Evolutionary conservation across 1,140 invertebrate species (phyloP).

Genomic region (Caligus rogercresseyi): DNA sequence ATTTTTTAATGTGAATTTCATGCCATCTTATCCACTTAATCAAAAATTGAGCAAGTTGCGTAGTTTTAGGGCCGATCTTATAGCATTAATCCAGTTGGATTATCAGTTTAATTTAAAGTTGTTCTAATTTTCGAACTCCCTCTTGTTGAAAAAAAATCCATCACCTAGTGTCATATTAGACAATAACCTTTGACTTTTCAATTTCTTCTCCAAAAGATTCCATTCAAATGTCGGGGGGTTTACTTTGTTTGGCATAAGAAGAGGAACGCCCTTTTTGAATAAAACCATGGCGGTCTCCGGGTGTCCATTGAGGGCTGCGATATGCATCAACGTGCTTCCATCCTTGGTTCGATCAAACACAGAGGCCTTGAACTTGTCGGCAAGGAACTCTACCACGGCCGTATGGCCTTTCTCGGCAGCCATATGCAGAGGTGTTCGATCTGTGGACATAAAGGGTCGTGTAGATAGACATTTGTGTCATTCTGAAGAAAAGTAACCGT

Average conservation of each 20-base stretch:
- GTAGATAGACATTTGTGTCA: conserved; percentile 21
- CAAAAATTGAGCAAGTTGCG: no score
- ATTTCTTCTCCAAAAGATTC: no score
- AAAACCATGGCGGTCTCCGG: conserved; percentile 87
- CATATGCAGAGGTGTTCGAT: conserved; percentile 87
- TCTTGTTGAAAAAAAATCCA: no score
- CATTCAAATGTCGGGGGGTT: not conserved
- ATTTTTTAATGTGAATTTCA: no score
- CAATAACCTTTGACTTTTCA: no score
- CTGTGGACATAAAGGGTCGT: conserved; percentile 34
- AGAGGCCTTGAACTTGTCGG: conserved; percentile 92
- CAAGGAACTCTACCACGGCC: conserved; percentile 78
- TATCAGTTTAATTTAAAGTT: no score
- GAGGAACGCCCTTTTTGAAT: conserved; percentile 85
- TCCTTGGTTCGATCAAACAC: conserved; percentile 86
- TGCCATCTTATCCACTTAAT: no score
- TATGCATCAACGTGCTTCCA: conserved; percentile 94
- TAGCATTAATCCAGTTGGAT: no score
- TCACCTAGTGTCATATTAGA: no score
- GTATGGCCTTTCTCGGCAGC: conserved; percentile 94
- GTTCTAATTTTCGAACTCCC: no score
- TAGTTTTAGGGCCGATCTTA: no score
- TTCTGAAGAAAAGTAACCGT: no score
- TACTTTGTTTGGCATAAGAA: conserved; percentile 96
- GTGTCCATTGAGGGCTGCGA: conserved; percentile 85